Percentiles rank a stretch among this genome's conserved stretches.
phyloP scores from a whole-genome alignment of 2,113 vertebrate species.

The Plecturocebus donacophilus region DNA sequence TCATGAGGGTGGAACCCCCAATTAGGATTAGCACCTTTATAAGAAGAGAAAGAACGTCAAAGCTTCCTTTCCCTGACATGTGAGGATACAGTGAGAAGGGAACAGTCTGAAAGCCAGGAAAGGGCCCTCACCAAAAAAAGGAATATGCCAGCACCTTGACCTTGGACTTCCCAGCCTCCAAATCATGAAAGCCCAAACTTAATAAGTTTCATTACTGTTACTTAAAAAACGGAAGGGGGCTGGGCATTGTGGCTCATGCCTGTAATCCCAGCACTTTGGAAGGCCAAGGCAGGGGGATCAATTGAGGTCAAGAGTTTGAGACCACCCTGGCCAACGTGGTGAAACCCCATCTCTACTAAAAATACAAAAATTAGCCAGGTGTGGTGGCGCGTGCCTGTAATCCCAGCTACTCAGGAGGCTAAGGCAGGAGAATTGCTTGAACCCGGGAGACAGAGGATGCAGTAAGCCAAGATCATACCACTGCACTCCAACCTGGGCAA shows the following conservation, averaged over 20 bases:
- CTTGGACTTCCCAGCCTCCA: background rate
- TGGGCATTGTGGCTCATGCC: background rate
- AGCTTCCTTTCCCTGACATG: background rate
- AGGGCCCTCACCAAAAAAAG: background rate
- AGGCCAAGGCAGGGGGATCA: background rate
- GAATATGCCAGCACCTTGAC: background rate
- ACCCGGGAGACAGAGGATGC: too few relatives aligned
- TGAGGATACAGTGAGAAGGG: background rate
- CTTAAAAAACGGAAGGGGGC: too few relatives aligned
- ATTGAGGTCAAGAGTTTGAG: background rate
- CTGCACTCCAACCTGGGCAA: background rate
- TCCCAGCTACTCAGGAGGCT: background rate
- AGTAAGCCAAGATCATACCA: too few relatives aligned
- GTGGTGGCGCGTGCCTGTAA: background rate
- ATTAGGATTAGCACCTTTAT: background rate
- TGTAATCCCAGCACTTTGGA: background rate
- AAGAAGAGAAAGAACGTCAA: background rate
- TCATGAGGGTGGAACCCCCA: background rate
- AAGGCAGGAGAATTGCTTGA: background rate
- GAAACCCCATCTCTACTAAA: background rate
- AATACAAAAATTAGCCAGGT: background rate
- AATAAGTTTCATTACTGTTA: too few relatives aligned
- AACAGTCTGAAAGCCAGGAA: background rate
- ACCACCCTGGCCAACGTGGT: background rate
- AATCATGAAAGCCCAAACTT: too few relatives aligned